phyloP scores from a whole-genome alignment of 1,140 invertebrate genomes.

The Apocrypta bakeri region DNA sequence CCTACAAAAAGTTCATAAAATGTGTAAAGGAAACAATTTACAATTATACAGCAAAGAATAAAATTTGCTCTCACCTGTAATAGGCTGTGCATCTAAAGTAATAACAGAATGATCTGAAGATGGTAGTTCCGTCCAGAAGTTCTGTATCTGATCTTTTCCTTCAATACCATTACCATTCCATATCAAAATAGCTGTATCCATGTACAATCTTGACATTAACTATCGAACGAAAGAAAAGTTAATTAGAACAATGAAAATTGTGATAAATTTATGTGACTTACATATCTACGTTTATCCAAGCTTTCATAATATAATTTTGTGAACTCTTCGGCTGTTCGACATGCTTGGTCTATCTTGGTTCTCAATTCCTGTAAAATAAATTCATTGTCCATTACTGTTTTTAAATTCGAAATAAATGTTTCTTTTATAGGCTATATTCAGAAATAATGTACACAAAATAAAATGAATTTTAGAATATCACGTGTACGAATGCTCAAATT shows the following conservation, averaged over 20 bases:
- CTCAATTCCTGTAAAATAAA: conserved; percentile 67
- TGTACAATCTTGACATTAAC: conserved; percentile 84
- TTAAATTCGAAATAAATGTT: not conserved
- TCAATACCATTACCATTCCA: conserved; percentile 90
- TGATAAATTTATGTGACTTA: conserved; percentile 69
- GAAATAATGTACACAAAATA: not conserved
- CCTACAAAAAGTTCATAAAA: conserved; percentile 63
- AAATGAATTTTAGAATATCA: not conserved
- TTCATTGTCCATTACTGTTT: not conserved
- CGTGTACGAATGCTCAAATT: not conserved
- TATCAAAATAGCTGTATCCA: conserved; percentile 85
- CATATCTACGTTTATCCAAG: conserved; percentile 86
- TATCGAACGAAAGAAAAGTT: conserved; percentile 65
- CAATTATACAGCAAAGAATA: conserved; percentile 34
- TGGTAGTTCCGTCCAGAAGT: conserved; percentile 85
- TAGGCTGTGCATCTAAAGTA: conserved; percentile 86
- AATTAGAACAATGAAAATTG: conserved; percentile 11
- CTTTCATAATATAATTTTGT: conserved; percentile 88
- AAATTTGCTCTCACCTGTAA: conserved; percentile 76
- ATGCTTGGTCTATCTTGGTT: conserved; percentile 82
- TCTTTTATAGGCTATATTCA: not conserved
- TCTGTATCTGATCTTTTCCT: conserved; percentile 85
- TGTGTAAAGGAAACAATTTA: conserved; percentile 4
- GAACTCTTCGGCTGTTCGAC: conserved; percentile 86
- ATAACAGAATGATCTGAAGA: conserved; percentile 80